Evolutionary conservation across 2,797 vertebrate species (phyloP), one percentile per base, ranked within the genome.

Genomic region (Gallinago stenura): DNA sequence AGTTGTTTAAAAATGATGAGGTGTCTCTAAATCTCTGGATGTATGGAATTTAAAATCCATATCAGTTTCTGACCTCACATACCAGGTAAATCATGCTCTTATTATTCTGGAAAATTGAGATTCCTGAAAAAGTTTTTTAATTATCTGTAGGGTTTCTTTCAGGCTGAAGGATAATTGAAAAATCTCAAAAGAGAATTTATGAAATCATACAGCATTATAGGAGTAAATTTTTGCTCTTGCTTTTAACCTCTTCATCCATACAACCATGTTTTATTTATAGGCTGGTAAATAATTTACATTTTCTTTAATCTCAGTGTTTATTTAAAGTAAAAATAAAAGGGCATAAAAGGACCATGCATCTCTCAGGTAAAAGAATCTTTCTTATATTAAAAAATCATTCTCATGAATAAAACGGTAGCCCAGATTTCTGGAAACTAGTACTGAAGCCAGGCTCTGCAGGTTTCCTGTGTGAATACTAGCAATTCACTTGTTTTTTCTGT

Each of bases 91-190:
- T 88, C 26, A 48, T 51, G 46, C 43, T 94, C 93, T 88, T 82
- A 62, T 56, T 93, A 51, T 87, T 89, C 77, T 76, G 62, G 62
- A 94, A 79, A 90, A 87, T 9, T 82, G 75, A 91, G 83, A 64
- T 94, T 78, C 86, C 43, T 93, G 79, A 43, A 72, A 92, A 84
- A 58, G 6, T 64, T 66, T 93, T 83, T 83, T 69, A 72, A 31
- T 89, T 12, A 3, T 82, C 8, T 37, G 31, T 39, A 30, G 10
- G 3, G 3, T 24, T 65, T 94, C 33, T 79, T 78, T 48, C 61
- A 69, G 78, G 50, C 77, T 66, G 50, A 31, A 60, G 60, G 86
- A 61, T 68, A 87, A 57, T 35, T 96, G 84, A 93, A 94, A 93
- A 93, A 68, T 43, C 17, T 12, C 58, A 83, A 81, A 83, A 81